Conservation (phyloP, 2,797 vertebrate species). For the Cyprinodon diabolis region DNA sequence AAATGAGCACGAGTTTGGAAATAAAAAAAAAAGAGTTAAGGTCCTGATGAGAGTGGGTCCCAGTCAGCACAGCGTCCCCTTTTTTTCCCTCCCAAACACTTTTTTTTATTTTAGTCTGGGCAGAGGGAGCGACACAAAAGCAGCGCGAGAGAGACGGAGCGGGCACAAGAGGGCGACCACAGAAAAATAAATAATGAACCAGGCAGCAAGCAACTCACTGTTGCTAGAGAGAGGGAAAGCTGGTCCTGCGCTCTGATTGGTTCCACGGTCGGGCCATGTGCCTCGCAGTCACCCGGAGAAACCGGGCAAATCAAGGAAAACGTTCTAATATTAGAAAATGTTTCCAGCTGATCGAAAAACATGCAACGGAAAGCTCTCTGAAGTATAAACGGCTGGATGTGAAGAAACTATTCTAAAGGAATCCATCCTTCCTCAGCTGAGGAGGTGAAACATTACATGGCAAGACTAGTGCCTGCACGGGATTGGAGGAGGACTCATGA, state of each 20-base stretch:
- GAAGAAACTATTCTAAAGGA: conserved; percentile 11
- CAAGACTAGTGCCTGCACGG: conserved; percentile 29
- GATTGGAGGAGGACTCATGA: conserved; percentile 56
- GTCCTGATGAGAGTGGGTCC: no score
- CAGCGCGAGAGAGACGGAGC: conserved; percentile 51
- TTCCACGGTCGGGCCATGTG: conserved; percentile 75
- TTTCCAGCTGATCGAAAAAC: conserved; percentile 80
- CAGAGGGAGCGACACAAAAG: conserved; percentile 46
- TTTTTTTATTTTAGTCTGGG: conserved; percentile 40
- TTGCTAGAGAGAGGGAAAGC: conserved; percentile 84
- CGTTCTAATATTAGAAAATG: conserved; percentile 88
- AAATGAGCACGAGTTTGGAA: conserved; percentile 7
- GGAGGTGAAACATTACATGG: conserved; percentile 34
- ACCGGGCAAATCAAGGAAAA: conserved; percentile 85
- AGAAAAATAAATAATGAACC: conserved; percentile 83
- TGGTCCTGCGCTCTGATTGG: conserved; percentile 77
- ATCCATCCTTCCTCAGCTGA: conserved; percentile 5
- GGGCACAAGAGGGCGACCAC: conserved; percentile 71
- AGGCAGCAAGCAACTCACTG: conserved; percentile 82
- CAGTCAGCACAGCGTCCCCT: conserved; percentile 15
- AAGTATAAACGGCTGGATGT: conserved; percentile 3
- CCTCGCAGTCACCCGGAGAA: conserved; percentile 79
- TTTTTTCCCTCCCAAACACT: no score
- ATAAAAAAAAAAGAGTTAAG: no score
- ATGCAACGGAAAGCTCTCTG: neutral